A percentile compares a stretch with the other conserved stretches of the same genome.
Conservation (phyloP, 2,797 vertebrate species). For the Streptopelia turtur region DNA sequence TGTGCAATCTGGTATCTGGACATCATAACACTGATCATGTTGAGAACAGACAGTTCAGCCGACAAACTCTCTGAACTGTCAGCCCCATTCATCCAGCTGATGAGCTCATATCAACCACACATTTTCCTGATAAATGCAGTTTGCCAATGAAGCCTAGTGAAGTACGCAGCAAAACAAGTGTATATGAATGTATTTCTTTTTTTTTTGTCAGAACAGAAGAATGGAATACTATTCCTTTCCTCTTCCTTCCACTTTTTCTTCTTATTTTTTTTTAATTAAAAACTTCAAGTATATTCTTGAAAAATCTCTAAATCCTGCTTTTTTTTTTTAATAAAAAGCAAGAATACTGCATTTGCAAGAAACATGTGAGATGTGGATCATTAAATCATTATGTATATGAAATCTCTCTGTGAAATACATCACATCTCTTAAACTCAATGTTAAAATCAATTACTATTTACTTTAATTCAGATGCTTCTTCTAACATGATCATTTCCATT, state of each 20-base stretch:
- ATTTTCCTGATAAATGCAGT: slow-evolving; percentile 58
- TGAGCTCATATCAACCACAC: neutral
- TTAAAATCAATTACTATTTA: neutral
- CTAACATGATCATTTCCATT: neutral
- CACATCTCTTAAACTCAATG: neutral
- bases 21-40: slow-evolving; percentile 29
- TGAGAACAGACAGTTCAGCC: slow-evolving; percentile 31
- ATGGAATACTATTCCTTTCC: neutral
- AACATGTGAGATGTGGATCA: neutral
- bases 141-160: slow-evolving; percentile 18
- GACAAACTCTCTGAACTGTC: slow-evolving; percentile 31
- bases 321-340: neutral
- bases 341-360: neutral
- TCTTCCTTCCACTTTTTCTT: neutral
- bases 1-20: slow-evolving; percentile 48
- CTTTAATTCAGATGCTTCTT: neutral
- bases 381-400: neutral
- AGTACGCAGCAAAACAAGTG: slow-evolving; percentile 47
- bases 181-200: neutral
- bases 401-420: neutral
- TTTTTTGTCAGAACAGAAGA: neutral
- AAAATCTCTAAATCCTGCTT: neutral
- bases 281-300: neutral
- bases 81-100: slow-evolving; percentile 39
- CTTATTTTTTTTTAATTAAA: neutral